These are phyloP conservation scores for Cololabis saira DNA, from an alignment of 2,113 vertebrate genomes.

Conservation along the genomic window DNA sequence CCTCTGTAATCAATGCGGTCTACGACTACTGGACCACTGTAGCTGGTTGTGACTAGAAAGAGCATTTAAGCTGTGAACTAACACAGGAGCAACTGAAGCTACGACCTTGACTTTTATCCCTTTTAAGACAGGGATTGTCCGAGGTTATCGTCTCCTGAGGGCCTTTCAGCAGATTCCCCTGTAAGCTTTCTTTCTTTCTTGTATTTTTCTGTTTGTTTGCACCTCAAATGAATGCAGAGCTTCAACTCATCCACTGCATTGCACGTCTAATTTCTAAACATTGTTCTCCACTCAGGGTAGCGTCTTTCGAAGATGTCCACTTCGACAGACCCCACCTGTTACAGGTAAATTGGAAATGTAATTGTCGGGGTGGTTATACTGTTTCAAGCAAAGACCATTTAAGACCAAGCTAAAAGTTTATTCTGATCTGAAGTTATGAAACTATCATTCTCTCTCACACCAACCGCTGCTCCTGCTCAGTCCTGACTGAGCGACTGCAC, in stretches of 20 bases:
- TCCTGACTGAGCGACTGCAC: too few species aligned
- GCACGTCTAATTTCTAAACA: background rate
- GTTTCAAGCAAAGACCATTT: too few species aligned
- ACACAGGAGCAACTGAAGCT: conserved; percentile 7
- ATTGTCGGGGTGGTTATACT: background rate
- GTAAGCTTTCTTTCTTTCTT: conserved; percentile 49
- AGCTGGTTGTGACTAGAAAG: conserved; percentile 5
- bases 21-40: conserved; percentile 23
- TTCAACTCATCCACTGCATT: background rate
- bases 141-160: conserved; percentile 29
- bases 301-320: conserved; percentile 30
- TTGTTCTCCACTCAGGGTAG: conserved; percentile 40
- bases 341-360: conserved; percentile 25
- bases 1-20: conserved; percentile 48
- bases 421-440: too few species aligned
- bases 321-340: conserved; percentile 31
- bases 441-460: too few species aligned
- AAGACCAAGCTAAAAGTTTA: too few species aligned
- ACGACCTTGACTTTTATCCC: conserved; percentile 13
- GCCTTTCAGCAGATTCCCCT: background rate
- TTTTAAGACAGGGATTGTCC: conserved; percentile 65
- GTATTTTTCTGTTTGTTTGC: background rate
- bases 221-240: too few species aligned
- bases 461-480: too few species aligned
- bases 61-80: conserved; percentile 18